Evolutionary conservation across 2,888 invertebrate species (phyloP), one percentile per base, ranked within the genome.

Genomic region (Linyphia triangularis): DNA sequence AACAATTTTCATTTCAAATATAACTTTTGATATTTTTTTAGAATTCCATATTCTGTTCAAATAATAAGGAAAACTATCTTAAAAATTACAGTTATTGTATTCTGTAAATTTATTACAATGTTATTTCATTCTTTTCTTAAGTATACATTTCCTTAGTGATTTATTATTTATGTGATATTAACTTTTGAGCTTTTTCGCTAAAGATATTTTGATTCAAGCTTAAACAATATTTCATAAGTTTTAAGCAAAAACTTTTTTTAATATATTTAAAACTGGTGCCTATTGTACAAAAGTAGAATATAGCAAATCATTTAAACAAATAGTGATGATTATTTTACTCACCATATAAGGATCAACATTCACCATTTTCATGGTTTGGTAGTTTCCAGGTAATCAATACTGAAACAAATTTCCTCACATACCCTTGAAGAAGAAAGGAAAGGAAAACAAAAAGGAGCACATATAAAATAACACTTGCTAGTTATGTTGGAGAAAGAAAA

Each of bases 321-420:
- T 33, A 37, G 0, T 24, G 67, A 4, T 13, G 28, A 40, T 40
- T 69, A 24, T 16, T 6, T 13, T 24, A 63, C 79, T 88, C 30
- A 77, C 88, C 82, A 88, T 83, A 37, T 82, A 88, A 13, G 88
- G 88, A 13, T 88, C 81, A 28, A 88, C 75, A 69, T 77, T 88
- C 24, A 81, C 70, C 77, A 88, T 82, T 57, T 81, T 85, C 51
- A 79, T 24, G 61, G 22, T 69, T 73, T 57, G 51, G 30, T 33
- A 51, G 51, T 51, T 51, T 51, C 5, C 51, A n/a, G 13, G 16
- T 5, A 16, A 6, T 51, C 2, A n/a, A 16, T 5, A 16, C 13
- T 51, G 1, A 1, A n/a, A 51, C 13, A 51, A n/a, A 13, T 16
- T 51, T 51, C 33, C n/a, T 13, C 51, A 51, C 13, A 16, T 13